phyloP scores from a whole-genome alignment of 2,113 vertebrate species.

The Paramormyrops kingsleyae region DNA sequence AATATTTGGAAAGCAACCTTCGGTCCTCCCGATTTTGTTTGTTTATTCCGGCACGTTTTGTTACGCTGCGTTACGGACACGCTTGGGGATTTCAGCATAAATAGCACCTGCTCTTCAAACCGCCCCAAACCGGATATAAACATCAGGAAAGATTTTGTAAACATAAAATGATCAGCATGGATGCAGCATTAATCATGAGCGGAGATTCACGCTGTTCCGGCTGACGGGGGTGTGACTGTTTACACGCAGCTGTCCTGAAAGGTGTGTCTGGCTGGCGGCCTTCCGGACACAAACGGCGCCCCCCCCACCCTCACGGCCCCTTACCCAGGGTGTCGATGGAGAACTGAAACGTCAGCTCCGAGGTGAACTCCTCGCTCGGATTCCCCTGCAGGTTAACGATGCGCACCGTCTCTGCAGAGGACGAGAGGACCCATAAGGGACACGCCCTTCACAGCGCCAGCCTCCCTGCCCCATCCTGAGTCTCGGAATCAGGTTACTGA shows the following conservation, averaged over 20 bases:
- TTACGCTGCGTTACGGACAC: background rate
- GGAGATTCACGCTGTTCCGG: background rate
- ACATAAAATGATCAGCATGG: background rate
- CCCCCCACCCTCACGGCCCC: background rate
- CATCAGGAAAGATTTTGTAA: background rate
- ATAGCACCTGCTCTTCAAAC: background rate
- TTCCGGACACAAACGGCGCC: background rate
- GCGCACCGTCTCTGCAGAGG: conserved; percentile 62
- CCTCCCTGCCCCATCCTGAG: background rate
- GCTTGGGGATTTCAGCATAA: background rate
- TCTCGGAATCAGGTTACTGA: background rate
- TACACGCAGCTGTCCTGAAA: background rate
- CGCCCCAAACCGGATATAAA: background rate
- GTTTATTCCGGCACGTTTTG: background rate
- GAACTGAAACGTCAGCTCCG: conserved; percentile 72
- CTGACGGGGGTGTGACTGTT: background rate
- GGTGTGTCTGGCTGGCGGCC: background rate
- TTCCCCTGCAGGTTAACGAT: conserved; percentile 66
- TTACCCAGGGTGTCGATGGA: conserved; percentile 74
- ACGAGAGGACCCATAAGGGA: background rate
- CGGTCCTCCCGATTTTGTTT: background rate
- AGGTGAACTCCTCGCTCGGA: conserved; percentile 55
- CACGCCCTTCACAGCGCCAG: background rate
- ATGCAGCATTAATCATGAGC: background rate
- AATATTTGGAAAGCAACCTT: background rate